phyloP scores from a whole-genome alignment of 2,888 invertebrate genomes.

The Polymixis lichenea region DNA sequence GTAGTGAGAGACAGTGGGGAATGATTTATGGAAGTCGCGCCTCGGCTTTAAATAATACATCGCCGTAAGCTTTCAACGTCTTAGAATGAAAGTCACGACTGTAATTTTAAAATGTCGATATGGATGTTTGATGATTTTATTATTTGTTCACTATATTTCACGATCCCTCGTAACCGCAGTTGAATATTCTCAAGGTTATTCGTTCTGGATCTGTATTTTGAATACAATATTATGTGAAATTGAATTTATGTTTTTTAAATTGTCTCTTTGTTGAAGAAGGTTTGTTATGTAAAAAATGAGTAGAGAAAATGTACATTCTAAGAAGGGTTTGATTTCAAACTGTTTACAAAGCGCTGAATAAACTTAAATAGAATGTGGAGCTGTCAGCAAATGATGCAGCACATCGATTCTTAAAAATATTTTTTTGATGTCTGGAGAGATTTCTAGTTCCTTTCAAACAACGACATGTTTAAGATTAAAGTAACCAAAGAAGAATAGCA shows the following conservation, averaged over 20 bases:
- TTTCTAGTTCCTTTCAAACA: neutral
- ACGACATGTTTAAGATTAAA: neutral
- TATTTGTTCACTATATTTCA: constrained; percentile 73
- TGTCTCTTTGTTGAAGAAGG: constrained; percentile 34
- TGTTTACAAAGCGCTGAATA: neutral
- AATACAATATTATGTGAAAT: constrained; percentile 49
- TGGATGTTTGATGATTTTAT: constrained; percentile 84
- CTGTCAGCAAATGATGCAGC: neutral
- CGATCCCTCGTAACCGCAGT: constrained; percentile 52
- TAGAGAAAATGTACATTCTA: neutral
- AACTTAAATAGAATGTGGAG: too few relatives aligned
- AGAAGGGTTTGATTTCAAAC: neutral
- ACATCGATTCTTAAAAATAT: too few relatives aligned
- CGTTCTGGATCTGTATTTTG: constrained; percentile 42
- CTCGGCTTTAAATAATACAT: constrained; percentile 87
- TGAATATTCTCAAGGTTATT: constrained; percentile 63
- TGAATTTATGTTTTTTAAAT: constrained; percentile 43
- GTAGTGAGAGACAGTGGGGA: constrained; percentile 80
- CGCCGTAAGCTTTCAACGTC: constrained; percentile 88
- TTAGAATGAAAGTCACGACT: constrained; percentile 89
- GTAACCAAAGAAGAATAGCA: too few relatives aligned
- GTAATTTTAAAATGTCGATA: constrained; percentile 88
- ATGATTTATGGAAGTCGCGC: constrained; percentile 88
- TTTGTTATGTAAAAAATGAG: constrained; percentile 4
- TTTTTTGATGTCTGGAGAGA: neutral